A percentile compares a stretch with the other conserved stretches of the same genome.
phyloP scores from a whole-genome alignment of 2,113 vertebrate genomes.

The Alouatta palliata region DNA sequence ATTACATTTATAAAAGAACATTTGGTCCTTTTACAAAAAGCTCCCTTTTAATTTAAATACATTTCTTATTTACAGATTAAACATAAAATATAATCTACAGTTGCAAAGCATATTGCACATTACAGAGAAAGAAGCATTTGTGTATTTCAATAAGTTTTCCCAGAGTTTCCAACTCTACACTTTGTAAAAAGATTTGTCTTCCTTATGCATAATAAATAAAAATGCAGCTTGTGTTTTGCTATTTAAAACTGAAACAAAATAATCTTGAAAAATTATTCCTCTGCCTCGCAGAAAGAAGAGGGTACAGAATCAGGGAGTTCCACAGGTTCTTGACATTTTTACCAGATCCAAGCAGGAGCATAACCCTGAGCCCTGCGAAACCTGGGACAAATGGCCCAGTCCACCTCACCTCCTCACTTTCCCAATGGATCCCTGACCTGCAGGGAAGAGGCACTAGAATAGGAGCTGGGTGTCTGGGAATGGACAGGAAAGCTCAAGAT shows the following conservation, averaged over 20 bases:
- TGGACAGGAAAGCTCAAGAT: background rate
- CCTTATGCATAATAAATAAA: conserved; percentile 75
- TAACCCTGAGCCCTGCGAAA: background rate
- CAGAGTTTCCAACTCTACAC: conserved; percentile 65
- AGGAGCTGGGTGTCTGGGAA: background rate
- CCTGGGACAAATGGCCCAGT: background rate
- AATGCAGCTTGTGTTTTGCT: conserved; percentile 43
- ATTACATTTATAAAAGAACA: conserved; percentile 79
- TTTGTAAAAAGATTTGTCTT: conserved; percentile 63
- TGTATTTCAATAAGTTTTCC: conserved; percentile 66
- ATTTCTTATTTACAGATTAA: conserved; percentile 77
- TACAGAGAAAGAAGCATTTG: conserved; percentile 66
- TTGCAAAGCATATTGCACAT: conserved; percentile 84
- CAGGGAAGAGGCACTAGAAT: conserved; percentile 54
- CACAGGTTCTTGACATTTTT: conserved; percentile 12
- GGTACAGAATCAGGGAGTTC: conserved; percentile 12
- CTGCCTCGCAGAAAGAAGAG: background rate
- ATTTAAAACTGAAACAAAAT: conserved; percentile 46
- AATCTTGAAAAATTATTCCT: conserved; percentile 53
- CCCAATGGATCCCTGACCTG: background rate
- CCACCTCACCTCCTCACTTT: background rate
- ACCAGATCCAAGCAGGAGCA: background rate
- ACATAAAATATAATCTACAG: conserved; percentile 75
- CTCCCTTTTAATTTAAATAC: conserved; percentile 80
- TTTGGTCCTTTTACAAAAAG: conserved; percentile 82